A percentile compares a stretch with the other conserved stretches of the same genome.
Evolutionary conservation across 2,113 vertebrate species (phyloP).

Genomic region (Arvicanthis niloticus): DNA sequence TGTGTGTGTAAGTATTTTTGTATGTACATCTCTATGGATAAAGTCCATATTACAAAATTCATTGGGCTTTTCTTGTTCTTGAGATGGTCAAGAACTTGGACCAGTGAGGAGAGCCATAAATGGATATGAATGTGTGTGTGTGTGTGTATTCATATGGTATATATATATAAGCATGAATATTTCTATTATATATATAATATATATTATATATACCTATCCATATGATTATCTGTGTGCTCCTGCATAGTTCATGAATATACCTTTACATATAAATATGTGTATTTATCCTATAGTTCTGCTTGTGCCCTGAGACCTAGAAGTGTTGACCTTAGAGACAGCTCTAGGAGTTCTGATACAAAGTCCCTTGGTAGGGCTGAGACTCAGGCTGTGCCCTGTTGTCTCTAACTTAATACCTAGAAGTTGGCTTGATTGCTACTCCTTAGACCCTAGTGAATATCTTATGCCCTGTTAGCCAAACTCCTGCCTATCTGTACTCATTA

Average conservation of each 20-base stretch:
- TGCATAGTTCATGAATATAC: neutral
- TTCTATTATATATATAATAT: neutral
- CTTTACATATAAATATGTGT: neutral
- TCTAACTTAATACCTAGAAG: neutral
- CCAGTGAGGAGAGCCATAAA: neutral
- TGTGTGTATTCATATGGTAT: neutral
- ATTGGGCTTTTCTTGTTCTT: neutral
- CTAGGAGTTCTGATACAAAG: neutral
- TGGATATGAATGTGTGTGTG: neutral
- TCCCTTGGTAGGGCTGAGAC: neutral
- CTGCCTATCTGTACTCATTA: neutral
- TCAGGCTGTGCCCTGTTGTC: neutral
- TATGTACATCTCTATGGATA: neutral
- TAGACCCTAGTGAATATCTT: neutral
- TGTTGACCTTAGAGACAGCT: neutral
- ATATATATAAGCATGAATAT: neutral
- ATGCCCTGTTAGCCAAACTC: neutral
- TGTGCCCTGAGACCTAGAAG: neutral
- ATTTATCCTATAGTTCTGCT: neutral
- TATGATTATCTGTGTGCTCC: neutral
- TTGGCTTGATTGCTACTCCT: neutral
- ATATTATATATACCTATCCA: neutral
- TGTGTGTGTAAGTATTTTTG: neutral
- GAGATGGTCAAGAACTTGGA: neutral
- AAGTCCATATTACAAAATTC: neutral